Evolutionary conservation across 2,797 vertebrate genomes (phyloP).

Genomic region (Nannoperca obscura): DNA sequence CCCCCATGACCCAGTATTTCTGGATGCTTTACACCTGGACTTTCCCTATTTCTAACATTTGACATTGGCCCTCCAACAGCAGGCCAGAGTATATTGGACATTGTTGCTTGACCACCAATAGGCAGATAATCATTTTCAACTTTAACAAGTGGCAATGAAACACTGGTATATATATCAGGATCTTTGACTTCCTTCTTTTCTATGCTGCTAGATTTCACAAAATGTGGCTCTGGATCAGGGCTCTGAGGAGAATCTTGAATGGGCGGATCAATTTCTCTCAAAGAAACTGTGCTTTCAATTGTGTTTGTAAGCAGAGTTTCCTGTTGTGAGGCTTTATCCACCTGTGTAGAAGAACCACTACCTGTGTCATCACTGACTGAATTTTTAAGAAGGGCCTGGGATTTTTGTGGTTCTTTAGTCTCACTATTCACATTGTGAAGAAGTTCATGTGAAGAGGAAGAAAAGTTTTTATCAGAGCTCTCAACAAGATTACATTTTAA

Average conservation of each 20-base stretch:
- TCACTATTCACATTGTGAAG: slow-evolving; percentile 60
- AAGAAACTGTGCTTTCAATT: slow-evolving; percentile 70
- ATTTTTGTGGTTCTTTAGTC: slow-evolving; percentile 42
- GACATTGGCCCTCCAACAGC: slow-evolving; percentile 10
- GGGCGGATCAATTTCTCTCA: slow-evolving; percentile 77
- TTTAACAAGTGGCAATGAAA: slow-evolving; percentile 26
- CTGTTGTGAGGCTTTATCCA: slow-evolving; percentile 37
- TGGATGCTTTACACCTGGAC: slow-evolving; percentile 13
- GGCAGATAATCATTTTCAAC: slow-evolving; percentile 41
- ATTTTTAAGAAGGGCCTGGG: slow-evolving; percentile 32
- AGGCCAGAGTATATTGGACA: slow-evolving; percentile 8
- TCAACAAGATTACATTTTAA: slow-evolving; percentile 40
- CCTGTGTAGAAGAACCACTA: slow-evolving; percentile 30
- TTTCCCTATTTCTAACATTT: slow-evolving; percentile 14
- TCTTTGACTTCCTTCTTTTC: slow-evolving; percentile 48
- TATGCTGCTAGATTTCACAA: slow-evolving; percentile 74
- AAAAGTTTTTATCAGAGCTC: slow-evolving; percentile 39
- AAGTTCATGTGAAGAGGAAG: slow-evolving; percentile 27
- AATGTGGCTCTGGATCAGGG: slow-evolving; percentile 87
- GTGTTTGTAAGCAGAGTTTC: slow-evolving; percentile 57
- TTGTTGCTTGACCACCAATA: slow-evolving; percentile 21
- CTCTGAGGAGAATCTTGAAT: slow-evolving; percentile 82
- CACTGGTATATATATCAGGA: slow-evolving; percentile 16
- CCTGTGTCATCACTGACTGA: slow-evolving; percentile 14
- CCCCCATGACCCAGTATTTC: slow-evolving; percentile 4